phyloP scores from a whole-genome alignment of 1,140 invertebrate species.

The Antheraea pernyi region DNA sequence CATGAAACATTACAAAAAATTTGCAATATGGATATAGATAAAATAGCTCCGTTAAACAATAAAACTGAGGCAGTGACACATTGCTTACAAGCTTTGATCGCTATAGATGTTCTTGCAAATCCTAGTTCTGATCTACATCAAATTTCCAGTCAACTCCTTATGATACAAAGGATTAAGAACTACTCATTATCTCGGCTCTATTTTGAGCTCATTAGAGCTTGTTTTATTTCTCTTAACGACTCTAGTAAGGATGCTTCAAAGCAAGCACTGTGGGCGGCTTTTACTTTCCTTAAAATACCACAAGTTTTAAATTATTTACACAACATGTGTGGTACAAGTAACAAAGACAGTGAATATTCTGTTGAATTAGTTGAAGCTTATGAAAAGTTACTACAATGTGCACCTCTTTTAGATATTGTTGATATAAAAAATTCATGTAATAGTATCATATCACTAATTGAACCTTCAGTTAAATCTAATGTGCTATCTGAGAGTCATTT shows the following conservation, averaged over 20 bases:
- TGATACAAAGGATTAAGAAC: constrained; percentile 91
- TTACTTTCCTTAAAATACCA: constrained; percentile 94
- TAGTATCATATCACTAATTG: constrained; percentile 89
- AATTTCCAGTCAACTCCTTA: constrained; percentile 89
- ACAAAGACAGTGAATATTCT: constrained; percentile 83
- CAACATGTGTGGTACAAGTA: constrained; percentile 72
- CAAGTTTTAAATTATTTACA: constrained; percentile 87
- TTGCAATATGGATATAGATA: constrained; percentile 82
- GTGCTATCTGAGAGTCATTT: constrained; percentile 90
- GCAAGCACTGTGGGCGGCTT: constrained; percentile 95
- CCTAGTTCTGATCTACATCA: constrained; percentile 87
- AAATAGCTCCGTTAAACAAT: constrained; percentile 79
- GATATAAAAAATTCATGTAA: constrained; percentile 94
- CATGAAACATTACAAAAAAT: constrained; percentile 82
- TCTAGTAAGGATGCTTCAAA: constrained; percentile 85
- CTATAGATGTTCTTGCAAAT: constrained; percentile 87
- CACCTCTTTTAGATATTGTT: constrained; percentile 91
- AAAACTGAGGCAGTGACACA: constrained; percentile 85
- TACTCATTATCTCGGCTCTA: constrained; percentile 86
- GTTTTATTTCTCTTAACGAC: constrained; percentile 92
- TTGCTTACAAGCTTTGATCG: constrained; percentile 86
- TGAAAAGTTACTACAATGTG: constrained; percentile 89
- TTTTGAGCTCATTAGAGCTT: constrained; percentile 93
- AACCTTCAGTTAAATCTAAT: constrained; percentile 89
- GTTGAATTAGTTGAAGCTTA: constrained; percentile 90